Evolutionary conservation across 2,113 vertebrate genomes (phyloP).

Genomic region (Vanacampus margaritifer): DNA sequence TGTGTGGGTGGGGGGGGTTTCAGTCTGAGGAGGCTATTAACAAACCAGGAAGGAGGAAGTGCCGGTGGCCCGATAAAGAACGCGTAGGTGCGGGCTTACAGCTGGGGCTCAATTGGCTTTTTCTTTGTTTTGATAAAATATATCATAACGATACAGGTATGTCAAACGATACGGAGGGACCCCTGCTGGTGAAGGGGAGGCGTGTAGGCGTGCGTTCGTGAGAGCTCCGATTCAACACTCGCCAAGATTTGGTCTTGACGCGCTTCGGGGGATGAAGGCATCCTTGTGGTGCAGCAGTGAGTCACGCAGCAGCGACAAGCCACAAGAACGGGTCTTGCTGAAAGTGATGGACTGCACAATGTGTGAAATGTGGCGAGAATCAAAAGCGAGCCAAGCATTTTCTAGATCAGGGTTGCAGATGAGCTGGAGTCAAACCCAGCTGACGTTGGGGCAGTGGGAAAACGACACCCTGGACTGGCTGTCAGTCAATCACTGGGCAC

Average conservation of each 20-base stretch:
- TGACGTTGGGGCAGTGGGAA: neutral
- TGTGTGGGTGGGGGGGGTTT: no score
- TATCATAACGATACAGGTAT: slow-evolving; percentile 62
- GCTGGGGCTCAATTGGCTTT: slow-evolving; percentile 54
- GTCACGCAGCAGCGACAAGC: slow-evolving; percentile 34
- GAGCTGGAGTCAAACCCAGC: neutral
- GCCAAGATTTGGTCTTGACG: slow-evolving; percentile 45
- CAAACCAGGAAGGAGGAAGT: slow-evolving; percentile 58
- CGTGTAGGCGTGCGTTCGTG: slow-evolving; percentile 29
- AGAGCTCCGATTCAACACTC: slow-evolving; percentile 52
- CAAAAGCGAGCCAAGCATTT: neutral
- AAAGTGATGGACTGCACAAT: neutral
- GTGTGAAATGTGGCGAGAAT: slow-evolving; percentile 6
- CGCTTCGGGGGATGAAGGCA: slow-evolving; percentile 31
- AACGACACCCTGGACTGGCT: no score
- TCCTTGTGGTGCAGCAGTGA: slow-evolving; percentile 45
- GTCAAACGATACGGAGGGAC: slow-evolving; percentile 34
- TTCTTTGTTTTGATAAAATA: slow-evolving; percentile 44
- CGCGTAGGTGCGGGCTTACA: slow-evolving; percentile 49
- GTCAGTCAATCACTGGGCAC: no score
- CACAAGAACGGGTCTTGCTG: slow-evolving; percentile 9
- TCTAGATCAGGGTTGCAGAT: neutral
- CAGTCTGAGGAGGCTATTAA: slow-evolving; percentile 52
- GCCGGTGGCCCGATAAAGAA: slow-evolving; percentile 54
- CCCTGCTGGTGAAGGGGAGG: slow-evolving; percentile 31